Evolutionary conservation across 2,113 vertebrate species (phyloP).

Genomic region (Podocnemis expansa): DNA sequence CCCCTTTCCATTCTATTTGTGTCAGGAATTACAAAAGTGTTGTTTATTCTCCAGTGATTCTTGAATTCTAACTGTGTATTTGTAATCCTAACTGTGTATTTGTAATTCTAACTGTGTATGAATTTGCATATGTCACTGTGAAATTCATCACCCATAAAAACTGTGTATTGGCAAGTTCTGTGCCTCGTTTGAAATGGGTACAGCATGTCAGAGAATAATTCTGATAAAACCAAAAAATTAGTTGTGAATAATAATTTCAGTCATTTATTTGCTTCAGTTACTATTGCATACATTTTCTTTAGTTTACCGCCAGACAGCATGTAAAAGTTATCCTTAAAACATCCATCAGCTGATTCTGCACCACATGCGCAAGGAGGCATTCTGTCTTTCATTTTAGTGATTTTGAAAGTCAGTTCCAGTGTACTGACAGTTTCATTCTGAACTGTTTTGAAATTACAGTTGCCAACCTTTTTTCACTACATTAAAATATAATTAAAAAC

Average conservation of each 20-base stretch:
- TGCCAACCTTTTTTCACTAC: not conserved
- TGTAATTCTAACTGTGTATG: too few relatives aligned
- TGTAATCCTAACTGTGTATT: too few relatives aligned
- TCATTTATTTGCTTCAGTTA: not conserved
- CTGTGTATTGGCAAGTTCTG: not conserved
- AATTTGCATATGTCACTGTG: not conserved
- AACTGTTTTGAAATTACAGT: not conserved
- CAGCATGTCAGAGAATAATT: not conserved
- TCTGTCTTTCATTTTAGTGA: not conserved
- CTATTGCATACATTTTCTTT: not conserved
- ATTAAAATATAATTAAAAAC: not conserved
- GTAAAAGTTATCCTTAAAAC: not conserved
- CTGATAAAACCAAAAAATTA: not conserved
- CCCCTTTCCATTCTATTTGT: not conserved
- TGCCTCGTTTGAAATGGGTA: not conserved
- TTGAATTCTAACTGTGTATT: not conserved
- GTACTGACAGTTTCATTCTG: not conserved
- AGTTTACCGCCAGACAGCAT: not conserved
- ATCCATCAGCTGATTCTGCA: not conserved
- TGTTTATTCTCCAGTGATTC: not conserved
- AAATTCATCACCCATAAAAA: not conserved
- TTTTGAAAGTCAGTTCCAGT: not conserved
- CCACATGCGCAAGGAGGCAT: not conserved
- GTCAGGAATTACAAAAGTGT: not conserved
- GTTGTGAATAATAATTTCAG: not conserved